Percentiles rank a stretch among this genome's conserved stretches.
Evolutionary conservation across 2,888 invertebrate genomes (phyloP).

Genomic region (Callosobruchus maculatus): DNA sequence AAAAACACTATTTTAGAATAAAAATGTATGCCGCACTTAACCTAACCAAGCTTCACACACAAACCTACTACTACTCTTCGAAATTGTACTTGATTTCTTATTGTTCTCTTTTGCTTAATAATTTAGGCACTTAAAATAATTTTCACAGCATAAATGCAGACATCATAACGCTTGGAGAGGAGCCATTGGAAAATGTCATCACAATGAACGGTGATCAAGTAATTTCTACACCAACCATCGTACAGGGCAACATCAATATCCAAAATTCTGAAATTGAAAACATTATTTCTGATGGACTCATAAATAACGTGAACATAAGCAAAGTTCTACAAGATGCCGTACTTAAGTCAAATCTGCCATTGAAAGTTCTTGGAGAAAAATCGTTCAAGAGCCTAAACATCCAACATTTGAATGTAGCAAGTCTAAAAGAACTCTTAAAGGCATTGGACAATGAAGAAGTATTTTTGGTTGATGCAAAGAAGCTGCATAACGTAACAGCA

Average conservation of each 20-base stretch:
- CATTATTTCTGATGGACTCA: slow-evolving; percentile 25
- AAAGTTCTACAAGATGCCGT: slow-evolving; percentile 38
- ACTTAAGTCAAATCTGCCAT: slow-evolving; percentile 19
- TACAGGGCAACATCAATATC: slow-evolving; percentile 22
- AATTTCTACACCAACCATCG: slow-evolving; percentile 26
- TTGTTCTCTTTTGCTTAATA: background rate
- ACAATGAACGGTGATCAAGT: slow-evolving; percentile 21
- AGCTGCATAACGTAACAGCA: slow-evolving; percentile 24
- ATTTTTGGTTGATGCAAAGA: background rate
- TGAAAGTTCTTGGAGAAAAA: slow-evolving; percentile 31
- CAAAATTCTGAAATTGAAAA: slow-evolving; percentile 20
- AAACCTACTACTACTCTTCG: too few species aligned
- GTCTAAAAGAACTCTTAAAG: slow-evolving; percentile 16
- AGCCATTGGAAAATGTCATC: slow-evolving; percentile 29
- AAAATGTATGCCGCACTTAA: too few species aligned
- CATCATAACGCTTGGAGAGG: slow-evolving; percentile 26
- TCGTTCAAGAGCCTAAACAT: slow-evolving; percentile 34
- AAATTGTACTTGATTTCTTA: background rate
- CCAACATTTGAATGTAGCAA: slow-evolving; percentile 30
- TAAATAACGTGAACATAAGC: slow-evolving; percentile 36
- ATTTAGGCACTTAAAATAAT: background rate
- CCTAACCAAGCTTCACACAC: too few species aligned
- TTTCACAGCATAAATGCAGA: slow-evolving; percentile 24
- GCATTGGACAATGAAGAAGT: slow-evolving; percentile 19
- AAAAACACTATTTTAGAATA: too few species aligned